Evolutionary conservation across 1,140 invertebrate species (phyloP).

Genomic region (Ips typographus): DNA sequence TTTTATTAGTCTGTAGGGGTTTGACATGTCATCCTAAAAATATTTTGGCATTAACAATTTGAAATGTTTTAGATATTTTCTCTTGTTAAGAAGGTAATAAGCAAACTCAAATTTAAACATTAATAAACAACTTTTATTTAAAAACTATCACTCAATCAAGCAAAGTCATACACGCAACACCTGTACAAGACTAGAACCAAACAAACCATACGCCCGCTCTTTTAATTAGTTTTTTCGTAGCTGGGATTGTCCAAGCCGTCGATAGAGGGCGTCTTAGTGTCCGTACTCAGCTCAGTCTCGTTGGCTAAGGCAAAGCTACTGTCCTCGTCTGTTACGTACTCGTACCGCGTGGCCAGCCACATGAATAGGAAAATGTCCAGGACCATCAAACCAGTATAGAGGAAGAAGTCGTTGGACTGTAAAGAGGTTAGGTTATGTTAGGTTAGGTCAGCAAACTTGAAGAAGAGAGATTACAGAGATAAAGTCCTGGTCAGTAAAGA

Average conservation of each 20-base stretch:
- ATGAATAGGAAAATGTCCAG: constrained; percentile 80
- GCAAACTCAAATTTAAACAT: too few species aligned
- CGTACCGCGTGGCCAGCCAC: constrained; percentile 71
- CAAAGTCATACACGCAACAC: too few species aligned
- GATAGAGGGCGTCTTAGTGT: not conserved
- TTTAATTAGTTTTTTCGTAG: constrained; percentile 20
- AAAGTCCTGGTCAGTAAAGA: not conserved
- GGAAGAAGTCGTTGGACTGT: constrained; percentile 82
- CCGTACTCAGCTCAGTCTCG: not conserved
- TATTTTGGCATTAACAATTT: too few species aligned
- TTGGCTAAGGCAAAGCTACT: not conserved
- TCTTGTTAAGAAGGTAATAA: too few species aligned
- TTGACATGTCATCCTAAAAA: too few species aligned
- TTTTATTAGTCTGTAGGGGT: too few species aligned
- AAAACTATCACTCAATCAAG: too few species aligned
- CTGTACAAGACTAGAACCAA: too few species aligned
- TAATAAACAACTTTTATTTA: too few species aligned
- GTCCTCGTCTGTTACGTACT: constrained; percentile 54
- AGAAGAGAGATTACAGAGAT: too few species aligned
- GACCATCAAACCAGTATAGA: constrained; percentile 85
- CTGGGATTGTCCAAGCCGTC: constrained; percentile 31
- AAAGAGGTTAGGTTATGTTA: constrained; percentile 34
- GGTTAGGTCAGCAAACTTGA: not conserved
- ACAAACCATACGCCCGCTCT: not conserved
- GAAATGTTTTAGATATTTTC: too few species aligned